These are phyloP conservation scores for Pocillopora damicornis DNA, from an alignment of 64 coral and sea anemone genomes.

Conservation along the genomic window DNA sequence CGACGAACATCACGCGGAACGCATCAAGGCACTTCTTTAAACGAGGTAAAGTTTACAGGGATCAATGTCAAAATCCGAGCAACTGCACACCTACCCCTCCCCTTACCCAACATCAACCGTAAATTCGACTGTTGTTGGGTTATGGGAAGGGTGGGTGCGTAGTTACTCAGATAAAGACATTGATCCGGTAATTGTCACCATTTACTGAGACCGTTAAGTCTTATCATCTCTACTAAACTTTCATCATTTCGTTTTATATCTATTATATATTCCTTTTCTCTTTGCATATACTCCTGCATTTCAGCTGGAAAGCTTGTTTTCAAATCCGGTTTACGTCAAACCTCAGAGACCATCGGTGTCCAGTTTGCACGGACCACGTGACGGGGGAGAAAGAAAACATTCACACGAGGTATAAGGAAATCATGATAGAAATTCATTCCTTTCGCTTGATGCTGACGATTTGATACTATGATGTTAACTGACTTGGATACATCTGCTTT, in stretches of 20 bases:
- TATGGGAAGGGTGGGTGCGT: too few species aligned
- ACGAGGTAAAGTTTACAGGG: background rate
- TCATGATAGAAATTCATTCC: background rate
- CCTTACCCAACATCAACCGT: too few species aligned
- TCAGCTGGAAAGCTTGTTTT: conserved; percentile 68
- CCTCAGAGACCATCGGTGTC: conserved; percentile 49
- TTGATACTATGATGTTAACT: background rate
- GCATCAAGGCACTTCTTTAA: background rate
- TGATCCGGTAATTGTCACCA: too few species aligned
- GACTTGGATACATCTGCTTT: background rate
- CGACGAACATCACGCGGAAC: background rate
- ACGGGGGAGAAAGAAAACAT: conserved; percentile 29
- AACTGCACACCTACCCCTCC: too few species aligned
- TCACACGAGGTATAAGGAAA: conserved; percentile 7
- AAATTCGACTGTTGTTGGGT: too few species aligned
- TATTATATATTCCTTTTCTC: background rate
- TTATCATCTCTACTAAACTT: too few species aligned
- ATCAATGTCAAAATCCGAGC: too few species aligned
- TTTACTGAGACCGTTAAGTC: too few species aligned
- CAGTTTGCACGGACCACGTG: conserved; percentile 7
- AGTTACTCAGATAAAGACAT: too few species aligned
- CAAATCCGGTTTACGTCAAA: conserved; percentile 37
- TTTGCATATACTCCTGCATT: background rate
- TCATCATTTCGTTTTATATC: too few species aligned
- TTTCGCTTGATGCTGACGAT: background rate